Conservation (phyloP, 2,797 vertebrate species). For the Sphenopsis melanotis region DNA sequence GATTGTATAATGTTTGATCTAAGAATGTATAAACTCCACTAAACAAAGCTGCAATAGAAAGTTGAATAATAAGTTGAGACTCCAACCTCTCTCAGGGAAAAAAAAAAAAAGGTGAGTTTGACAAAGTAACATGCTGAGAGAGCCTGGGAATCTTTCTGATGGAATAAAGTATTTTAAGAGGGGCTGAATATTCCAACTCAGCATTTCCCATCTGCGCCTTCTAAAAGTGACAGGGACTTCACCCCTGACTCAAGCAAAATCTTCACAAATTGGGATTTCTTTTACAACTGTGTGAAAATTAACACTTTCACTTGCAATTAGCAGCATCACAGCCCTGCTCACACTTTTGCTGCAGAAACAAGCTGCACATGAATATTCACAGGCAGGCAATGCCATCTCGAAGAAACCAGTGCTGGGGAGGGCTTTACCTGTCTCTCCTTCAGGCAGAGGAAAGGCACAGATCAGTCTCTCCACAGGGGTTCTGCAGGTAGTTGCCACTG, state of each 20-base stretch:
- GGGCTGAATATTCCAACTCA: background rate
- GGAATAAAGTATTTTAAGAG: background rate
- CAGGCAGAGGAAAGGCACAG: background rate
- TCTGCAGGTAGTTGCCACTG: background rate
- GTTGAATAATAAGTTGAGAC: background rate
- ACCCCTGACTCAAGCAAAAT: background rate
- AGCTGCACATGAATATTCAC: background rate
- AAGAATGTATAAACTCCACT: slow-evolving; percentile 16
- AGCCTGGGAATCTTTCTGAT: background rate
- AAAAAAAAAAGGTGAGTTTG: background rate
- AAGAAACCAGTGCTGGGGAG: background rate
- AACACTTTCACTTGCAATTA: slow-evolving; percentile 2
- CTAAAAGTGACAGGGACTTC: background rate
- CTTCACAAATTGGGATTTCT: background rate
- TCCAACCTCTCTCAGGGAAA: background rate
- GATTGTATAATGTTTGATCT: background rate
- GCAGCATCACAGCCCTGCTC: background rate
- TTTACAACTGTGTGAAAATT: background rate
- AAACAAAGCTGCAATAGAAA: slow-evolving; percentile 41
- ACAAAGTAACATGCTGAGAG: background rate
- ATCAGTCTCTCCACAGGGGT: background rate
- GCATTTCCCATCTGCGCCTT: background rate
- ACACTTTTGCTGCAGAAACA: background rate
- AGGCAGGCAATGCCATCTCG: background rate
- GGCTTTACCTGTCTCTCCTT: background rate